Conservation (phyloP, 2,113 vertebrate species). For the Etheostoma spectabile region DNA sequence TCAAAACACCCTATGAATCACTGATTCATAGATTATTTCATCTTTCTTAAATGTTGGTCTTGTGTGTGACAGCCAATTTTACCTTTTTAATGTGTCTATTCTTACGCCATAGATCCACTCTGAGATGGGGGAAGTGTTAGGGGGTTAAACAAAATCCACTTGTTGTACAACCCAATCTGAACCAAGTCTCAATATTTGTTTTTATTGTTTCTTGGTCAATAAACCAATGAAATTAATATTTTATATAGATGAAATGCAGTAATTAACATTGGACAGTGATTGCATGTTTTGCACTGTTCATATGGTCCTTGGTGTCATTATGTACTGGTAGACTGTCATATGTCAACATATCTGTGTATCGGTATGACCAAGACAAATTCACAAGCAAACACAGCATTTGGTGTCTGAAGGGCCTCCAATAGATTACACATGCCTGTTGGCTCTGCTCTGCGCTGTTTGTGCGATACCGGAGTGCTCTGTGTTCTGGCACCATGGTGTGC, state of each 20-base stretch:
- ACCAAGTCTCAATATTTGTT: neutral
- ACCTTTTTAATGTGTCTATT: neutral
- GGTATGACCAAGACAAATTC: conserved; percentile 28
- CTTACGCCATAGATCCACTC: neutral
- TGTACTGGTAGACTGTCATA: conserved; percentile 9
- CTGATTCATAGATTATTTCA: neutral
- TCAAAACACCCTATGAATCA: too few species aligned
- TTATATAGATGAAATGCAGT: conserved; percentile 31
- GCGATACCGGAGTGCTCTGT: conserved; percentile 60
- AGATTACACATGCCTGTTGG: conserved; percentile 48
- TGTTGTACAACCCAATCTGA: neutral
- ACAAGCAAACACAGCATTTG: conserved; percentile 17
- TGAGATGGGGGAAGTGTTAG: neutral
- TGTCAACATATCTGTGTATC: conserved; percentile 21
- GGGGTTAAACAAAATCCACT: neutral
- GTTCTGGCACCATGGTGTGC: conserved; percentile 72
- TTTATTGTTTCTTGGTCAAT: conserved; percentile 7
- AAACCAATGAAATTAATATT: conserved; percentile 28
- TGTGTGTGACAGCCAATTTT: neutral
- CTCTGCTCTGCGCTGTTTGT: conserved; percentile 62
- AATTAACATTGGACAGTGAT: conserved; percentile 23
- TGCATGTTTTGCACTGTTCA: neutral
- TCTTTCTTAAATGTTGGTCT: neutral
- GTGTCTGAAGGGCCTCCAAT: conserved; percentile 12
- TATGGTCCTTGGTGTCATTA: neutral